phyloP scores from a whole-genome alignment of 2,797 vertebrate species.

The Miichthys miiuy region DNA sequence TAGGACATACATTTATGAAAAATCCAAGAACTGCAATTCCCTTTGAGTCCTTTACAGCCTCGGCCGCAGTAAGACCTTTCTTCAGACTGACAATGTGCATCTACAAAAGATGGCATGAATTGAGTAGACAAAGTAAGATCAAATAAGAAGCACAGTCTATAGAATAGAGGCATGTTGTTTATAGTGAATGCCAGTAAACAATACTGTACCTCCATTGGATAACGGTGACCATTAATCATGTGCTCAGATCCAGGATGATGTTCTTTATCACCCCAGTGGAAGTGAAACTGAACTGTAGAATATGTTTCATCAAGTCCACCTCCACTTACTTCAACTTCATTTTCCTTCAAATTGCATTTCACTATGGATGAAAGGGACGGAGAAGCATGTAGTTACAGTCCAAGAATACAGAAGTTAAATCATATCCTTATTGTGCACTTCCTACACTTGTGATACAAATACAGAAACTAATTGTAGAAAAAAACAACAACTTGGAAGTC shows the following conservation, averaged over 20 bases:
- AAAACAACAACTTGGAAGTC: too few relatives aligned
- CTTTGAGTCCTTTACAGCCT: slow-evolving; percentile 31
- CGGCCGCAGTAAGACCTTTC: slow-evolving; percentile 37
- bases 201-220: slow-evolving; percentile 80
- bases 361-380: slow-evolving; percentile 53
- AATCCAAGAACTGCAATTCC: slow-evolving; percentile 80
- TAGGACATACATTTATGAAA: slow-evolving; percentile 76
- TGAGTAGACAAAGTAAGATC: not conserved
- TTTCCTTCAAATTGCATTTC: slow-evolving; percentile 44
- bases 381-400: not conserved
- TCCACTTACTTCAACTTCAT: slow-evolving; percentile 63
- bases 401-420: not conserved
- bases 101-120: slow-evolving; percentile 49
- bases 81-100: slow-evolving; percentile 85
- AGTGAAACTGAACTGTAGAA: slow-evolving; percentile 72
- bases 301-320: slow-evolving; percentile 76
- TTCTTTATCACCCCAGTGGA: slow-evolving; percentile 78
- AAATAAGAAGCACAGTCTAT: not conserved
- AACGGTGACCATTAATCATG: slow-evolving; percentile 61
- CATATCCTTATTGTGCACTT: not conserved
- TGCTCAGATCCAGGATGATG: slow-evolving; percentile 80
- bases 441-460: not conserved
- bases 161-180: not conserved
- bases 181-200: not conserved
- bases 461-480: not conserved